Evolutionary conservation across 2,888 invertebrate genomes (phyloP), one percentile per base, ranked within the genome.

Genomic region (Agrypnus murinus): DNA sequence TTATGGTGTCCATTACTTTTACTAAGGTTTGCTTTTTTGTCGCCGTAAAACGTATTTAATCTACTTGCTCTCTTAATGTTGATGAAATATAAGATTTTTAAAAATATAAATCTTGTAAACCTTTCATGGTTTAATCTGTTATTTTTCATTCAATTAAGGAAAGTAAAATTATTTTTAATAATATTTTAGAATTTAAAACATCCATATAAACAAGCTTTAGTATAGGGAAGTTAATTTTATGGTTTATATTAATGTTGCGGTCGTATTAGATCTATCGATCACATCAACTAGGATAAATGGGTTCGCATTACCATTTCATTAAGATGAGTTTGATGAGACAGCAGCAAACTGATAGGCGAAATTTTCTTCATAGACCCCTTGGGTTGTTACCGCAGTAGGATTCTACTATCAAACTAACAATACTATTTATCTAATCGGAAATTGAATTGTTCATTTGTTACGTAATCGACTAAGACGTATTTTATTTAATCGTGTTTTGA

Each of bases 1-100:
- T 77, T 77, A 77, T 76, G 75, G 71, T 63, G 62, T 70, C 66
- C 74, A 76, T 77, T 77, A 72, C 58, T 40, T 55, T 58, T 40
- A 58, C 58, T 17, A 58, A 58, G 43, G 58, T 58, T 58, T 58
- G 58, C 58, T 58, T 58, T 58, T 58, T 58, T 58, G 58, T 58
- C 58, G 58, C 19, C 12, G 40, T 58, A n/a, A 58, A 40, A 58
- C 40, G 58, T 58, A 38, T 40, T 58, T 58, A 58, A 58, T 58
- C 58, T 40, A 38, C 58, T 58, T 4, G 40, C 38, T 58, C 58
- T 58, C 40, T 12, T 58, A 58, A 58, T 58, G 58, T 40, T 40
- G 40, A 40, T 58, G 58, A 58, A 58, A 58, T 58, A 58, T 58
- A 40, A 12, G 25, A 40, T 12, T 40, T 36, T 58, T 58, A 17